Evolutionary conservation across 2,888 invertebrate species (phyloP), one percentile per base, ranked within the genome.

Genomic region (Pinctada fucata): DNA sequence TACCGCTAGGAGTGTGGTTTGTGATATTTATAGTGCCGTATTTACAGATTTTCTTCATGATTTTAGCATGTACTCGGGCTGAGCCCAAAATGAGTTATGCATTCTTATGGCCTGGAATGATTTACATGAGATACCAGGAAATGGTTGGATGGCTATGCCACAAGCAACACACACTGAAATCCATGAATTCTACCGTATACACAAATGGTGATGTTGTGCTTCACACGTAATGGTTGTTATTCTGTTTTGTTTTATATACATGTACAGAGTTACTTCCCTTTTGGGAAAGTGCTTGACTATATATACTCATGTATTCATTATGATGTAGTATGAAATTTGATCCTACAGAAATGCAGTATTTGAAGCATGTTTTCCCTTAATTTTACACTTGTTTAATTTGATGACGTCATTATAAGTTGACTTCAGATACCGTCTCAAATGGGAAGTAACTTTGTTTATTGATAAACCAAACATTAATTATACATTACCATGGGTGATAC

Each of bases 61-160:
- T 91, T 45, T 76, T 91, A 13, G 90, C 90, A 0, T 90, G 89
- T 78, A 91, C 91, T 3, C 85, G 88, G 45, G 81, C 87, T 16
- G 90, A 90, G 65, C 91, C 91, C 16, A 84, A 85, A 76, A 76
- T 87, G 50, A 89, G 89, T 68, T 67, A 88, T 16, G 90, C 91
- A 3, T 89, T 87, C 76, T 79, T 87, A 45, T 90, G 91, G 91
- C 90, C 90, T 13, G 84, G 88, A 83, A 49, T 63, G 8, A 50
- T 58, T 13, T 58, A 58, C 13, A 58, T 58, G 58, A 58, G 1
- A 13, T 58, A 58, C 13, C 58, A 58, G 13, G 58, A 58, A 10
- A 1, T 58, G 6, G 52, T 71, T 31, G 6, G 5, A 31, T 10
- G 31, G 10, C 31, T 52, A 16, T 4, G 31, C 6, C 45, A 71